phyloP scores from a whole-genome alignment of 2,113 vertebrate species.

The human (Homo sapiens) region DNA sequence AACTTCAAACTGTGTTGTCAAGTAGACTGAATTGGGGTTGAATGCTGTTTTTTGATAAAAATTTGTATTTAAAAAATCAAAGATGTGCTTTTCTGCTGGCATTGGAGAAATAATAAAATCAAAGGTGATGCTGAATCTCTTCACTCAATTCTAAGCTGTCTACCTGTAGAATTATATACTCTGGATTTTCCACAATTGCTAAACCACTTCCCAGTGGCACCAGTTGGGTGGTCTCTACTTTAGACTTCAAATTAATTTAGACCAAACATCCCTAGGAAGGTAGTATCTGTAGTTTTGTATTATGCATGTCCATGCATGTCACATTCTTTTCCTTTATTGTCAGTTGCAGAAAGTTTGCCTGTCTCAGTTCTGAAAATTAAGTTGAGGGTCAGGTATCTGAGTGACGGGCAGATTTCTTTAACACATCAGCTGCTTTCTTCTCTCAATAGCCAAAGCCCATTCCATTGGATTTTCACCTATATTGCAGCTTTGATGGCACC shows the following conservation, averaged over 20 bases:
- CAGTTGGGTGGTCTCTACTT: not conserved
- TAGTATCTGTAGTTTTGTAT: not conserved
- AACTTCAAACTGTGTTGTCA: not conserved
- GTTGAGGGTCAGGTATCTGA: not conserved
- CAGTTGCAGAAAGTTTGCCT: not conserved
- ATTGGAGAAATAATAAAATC: not conserved
- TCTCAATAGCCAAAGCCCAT: not conserved
- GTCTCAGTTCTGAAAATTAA: not conserved
- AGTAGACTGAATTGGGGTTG: not conserved
- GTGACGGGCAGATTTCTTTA: not conserved
- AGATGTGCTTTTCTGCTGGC: not conserved
- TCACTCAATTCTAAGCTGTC: constrained; percentile 19
- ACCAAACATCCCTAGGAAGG: not conserved
- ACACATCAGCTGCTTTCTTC: not conserved
- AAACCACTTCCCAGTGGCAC: not conserved
- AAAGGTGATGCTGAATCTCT: not conserved
- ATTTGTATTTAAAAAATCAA: constrained; percentile 36
- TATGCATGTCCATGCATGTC: not conserved
- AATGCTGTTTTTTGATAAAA: not conserved
- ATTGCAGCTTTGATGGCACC: not conserved
- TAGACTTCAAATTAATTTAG: not conserved
- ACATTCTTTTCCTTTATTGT: not conserved
- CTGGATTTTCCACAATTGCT: not conserved
- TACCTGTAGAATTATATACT: not conserved
- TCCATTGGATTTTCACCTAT: not conserved